These are phyloP conservation scores for Megaleporinus macrocephalus DNA, from an alignment of 2,113 vertebrate species.

Conservation along the genomic window DNA sequence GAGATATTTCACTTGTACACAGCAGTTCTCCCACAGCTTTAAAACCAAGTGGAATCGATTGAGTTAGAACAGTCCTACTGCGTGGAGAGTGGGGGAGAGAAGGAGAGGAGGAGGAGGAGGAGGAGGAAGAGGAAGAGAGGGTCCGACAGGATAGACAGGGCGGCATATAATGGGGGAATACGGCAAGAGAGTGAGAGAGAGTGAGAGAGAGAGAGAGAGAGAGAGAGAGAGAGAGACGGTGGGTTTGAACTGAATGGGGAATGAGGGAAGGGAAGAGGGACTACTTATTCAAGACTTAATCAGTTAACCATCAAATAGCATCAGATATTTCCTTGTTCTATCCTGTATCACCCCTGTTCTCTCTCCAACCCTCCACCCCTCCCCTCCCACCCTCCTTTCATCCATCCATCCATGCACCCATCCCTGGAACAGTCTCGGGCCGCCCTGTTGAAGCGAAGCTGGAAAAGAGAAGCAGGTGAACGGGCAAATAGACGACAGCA, in stretches of 20 bases:
- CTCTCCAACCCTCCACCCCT: slow-evolving; percentile 57
- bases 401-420: slow-evolving; percentile 30
- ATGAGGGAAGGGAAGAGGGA: slow-evolving; percentile 51
- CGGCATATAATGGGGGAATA: not conserved
- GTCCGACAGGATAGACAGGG: not conserved
- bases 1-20: slow-evolving; percentile 53
- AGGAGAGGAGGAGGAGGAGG: slow-evolving; percentile 31
- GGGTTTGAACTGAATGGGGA: slow-evolving; percentile 40
- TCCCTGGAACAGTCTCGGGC: not conserved
- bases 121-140: not conserved
- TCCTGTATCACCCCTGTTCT: slow-evolving; percentile 44
- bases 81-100: slow-evolving; percentile 1
- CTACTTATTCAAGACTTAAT: not conserved
- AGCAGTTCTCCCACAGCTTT: slow-evolving; percentile 55
- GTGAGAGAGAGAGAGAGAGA: slow-evolving; percentile 71
- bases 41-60: slow-evolving; percentile 51
- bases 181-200: slow-evolving; percentile 76
- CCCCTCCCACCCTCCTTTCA: slow-evolving; percentile 1
- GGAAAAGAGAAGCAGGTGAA: not conserved
- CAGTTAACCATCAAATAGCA: not conserved
- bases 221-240: slow-evolving; percentile 63
- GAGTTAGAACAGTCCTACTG: slow-evolving; percentile 14
- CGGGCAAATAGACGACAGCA: not conserved
- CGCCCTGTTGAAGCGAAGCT: not conserved
- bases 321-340: slow-evolving; percentile 7